Base-by-base conservation (phyloP, 2,797 vertebrate species). In the Astyanax mexicanus region DNA sequence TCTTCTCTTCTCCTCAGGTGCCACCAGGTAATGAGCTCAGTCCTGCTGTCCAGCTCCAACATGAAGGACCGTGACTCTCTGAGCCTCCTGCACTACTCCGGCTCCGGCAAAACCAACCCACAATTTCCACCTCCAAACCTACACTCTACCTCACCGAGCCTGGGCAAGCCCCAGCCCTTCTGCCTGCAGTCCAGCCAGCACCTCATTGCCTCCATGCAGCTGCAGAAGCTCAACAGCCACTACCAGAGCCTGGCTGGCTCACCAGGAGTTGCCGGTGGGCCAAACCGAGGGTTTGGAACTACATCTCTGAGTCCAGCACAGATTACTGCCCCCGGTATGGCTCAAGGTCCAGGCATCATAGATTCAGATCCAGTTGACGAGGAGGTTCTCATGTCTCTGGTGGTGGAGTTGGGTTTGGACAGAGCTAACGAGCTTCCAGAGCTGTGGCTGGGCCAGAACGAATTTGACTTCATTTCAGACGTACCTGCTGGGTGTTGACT, bases 401-500 rank as follows among this genome's bases (percentile, higher is more conserved):
- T 96, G 85, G 90, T 95, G 74, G 94, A 96, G 86, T 85, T 96
- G 42, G 95, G 94, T 17, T 86, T 97, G 87, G 94, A 94, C 83
- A 90, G 90, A 49, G 93, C 92, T 32, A 93, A 94, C 45, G 94
- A 96, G 84, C 92, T 97, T 61, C 95, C 92, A 0, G 94, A 97
- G 86, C 93, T 96, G 23, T 95, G 95, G 94, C 89, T 97, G 75
- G 92, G 93, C 37, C 95, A 96, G 85, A 96, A 94, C 45, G 94
- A 96, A 86, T 95, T 96, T 65, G 93, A 96, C 80, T 95, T 94
- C 76, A 90, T 92, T 68, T 86, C 92, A 0, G 94, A 95, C 13
- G 91, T 94, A 21, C 91, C 91, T 0, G 90, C 92, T 3, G 88
- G 93, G 55, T 94, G 90, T 89, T 95, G 91, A 94, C 83, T 32